phyloP scores from a whole-genome alignment of 2,797 vertebrate genomes.

The Australoheros facetus region DNA sequence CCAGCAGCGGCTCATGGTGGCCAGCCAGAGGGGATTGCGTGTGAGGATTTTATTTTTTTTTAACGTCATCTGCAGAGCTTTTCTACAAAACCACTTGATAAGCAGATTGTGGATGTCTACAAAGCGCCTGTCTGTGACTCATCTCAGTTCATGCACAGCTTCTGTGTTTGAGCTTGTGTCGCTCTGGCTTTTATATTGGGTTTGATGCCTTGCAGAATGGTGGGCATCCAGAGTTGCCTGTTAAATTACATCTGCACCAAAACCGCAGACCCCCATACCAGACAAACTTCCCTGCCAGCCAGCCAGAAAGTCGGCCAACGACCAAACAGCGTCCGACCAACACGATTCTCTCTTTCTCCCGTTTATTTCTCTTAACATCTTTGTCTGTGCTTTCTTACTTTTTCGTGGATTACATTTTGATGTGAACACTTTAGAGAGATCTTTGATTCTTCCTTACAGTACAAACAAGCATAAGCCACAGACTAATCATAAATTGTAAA shows the following conservation, averaged over 20 bases:
- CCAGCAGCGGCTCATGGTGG: constrained; percentile 46
- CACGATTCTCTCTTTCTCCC: constrained; percentile 32
- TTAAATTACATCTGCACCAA: constrained; percentile 77
- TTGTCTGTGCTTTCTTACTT: constrained; percentile 43
- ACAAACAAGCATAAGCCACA: constrained; percentile 54
- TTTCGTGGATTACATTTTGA: constrained; percentile 36
- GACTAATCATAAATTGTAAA: constrained; percentile 42
- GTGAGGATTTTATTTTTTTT: constrained; percentile 56
- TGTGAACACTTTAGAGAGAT: constrained; percentile 42
- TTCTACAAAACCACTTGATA: constrained; percentile 78
- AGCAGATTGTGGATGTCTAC: constrained; percentile 72
- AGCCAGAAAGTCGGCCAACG: constrained; percentile 74
- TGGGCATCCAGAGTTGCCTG: constrained; percentile 70
- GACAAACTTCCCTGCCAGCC: constrained; percentile 66
- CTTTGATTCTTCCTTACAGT: constrained; percentile 17
- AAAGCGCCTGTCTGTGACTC: constrained; percentile 51
- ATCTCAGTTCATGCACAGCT: constrained; percentile 50
- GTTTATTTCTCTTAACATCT: constrained; percentile 53
- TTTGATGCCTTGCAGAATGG: constrained; percentile 70
- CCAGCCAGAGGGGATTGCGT: constrained; percentile 68
- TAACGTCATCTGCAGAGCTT: constrained; percentile 69
- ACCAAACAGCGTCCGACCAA: constrained; percentile 61
- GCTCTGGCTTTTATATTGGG: constrained; percentile 34
- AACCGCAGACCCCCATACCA: constrained; percentile 78
- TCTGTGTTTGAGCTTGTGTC: constrained; percentile 39